These are phyloP conservation scores for Pseudomugil tenellus DNA, from an alignment of 2,797 vertebrate species.

Conservation along the genomic window DNA sequence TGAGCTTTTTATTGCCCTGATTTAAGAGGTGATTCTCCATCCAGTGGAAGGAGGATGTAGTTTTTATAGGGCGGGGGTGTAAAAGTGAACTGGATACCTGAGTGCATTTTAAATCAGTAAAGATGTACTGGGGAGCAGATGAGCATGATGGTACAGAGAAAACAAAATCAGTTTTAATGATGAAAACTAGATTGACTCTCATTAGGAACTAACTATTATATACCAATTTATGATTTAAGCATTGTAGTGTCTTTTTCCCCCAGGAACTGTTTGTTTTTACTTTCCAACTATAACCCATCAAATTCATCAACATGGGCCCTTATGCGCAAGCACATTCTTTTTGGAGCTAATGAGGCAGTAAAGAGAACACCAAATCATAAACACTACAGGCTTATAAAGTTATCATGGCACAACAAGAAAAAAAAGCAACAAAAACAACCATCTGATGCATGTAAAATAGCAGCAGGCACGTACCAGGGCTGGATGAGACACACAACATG, in stretches of 20 bases:
- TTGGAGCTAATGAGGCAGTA: slow-evolving; percentile 29
- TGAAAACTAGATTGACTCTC: slow-evolving; percentile 12
- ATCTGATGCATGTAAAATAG: slow-evolving; percentile 42
- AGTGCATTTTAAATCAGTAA: slow-evolving; percentile 64
- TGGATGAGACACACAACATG: slow-evolving; percentile 53
- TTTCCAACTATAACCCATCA: slow-evolving; percentile 1
- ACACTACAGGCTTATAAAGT: slow-evolving; percentile 17
- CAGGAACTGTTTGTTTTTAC: slow-evolving; percentile 1
- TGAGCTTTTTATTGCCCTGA: slow-evolving; percentile 59
- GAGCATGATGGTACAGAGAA: slow-evolving; percentile 28
- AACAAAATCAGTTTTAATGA: slow-evolving; percentile 15
- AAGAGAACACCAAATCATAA: slow-evolving; percentile 36
- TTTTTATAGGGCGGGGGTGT: slow-evolving; percentile 60
- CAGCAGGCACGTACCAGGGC: slow-evolving; percentile 34
- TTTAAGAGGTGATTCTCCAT: slow-evolving; percentile 60
- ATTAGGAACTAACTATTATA: background rate
- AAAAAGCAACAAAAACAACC: background rate
- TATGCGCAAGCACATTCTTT: background rate
- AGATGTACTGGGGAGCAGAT: slow-evolving; percentile 31
- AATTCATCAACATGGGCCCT: background rate
- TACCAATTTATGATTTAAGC: background rate
- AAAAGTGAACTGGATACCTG: slow-evolving; percentile 46
- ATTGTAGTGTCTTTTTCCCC: background rate
- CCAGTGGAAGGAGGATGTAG: slow-evolving; percentile 51
- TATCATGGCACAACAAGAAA: slow-evolving; percentile 49